Base-by-base conservation (phyloP, 2,797 vertebrate species). In the Enteromius unitaeniatus region DNA sequence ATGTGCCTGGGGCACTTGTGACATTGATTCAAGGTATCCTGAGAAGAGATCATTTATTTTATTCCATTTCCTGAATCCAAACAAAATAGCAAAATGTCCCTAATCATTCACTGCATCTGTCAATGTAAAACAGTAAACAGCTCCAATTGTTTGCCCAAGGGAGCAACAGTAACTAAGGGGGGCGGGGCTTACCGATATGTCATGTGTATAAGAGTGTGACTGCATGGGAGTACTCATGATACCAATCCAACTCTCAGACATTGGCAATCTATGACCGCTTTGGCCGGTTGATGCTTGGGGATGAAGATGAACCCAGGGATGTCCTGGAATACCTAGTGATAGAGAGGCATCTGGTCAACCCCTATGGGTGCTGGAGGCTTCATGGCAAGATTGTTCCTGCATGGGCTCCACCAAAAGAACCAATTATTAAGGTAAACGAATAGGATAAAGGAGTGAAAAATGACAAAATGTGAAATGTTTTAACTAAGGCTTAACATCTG, bases 211-310 rank as follows among this genome's bases (percentile, higher is more conserved):
- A 3, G 2, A 40, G 0, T 53, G 78, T 26, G 1, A 47, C 28
- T 82, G 8, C 40, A 14, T 76, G 13, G 1, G n/a, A 40, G 6
- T 31, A 21, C 45, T 19, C 1, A 78, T 64, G 2, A 37, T 19
- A 51, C 4, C 19, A 31, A 13, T 55, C 26, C 26, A 58, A 76
- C 64, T 64, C 14, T 84, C 80, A 99, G 98, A 95, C 87, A 8
- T 89, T 99, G 85, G 96, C 97, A 1, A 93, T 99, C 84, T 99
- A 98, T 1, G 98, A 99, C 90, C 97, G 96, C 28, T 99, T 99
- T 78, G 98, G 98, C 51, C 91, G 97, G 9, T 91, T 99, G 70
- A 97, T 99, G 97, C 92, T 95, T 5, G 98, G 98, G 0, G 94
- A 93, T 31, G 97, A 99, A 91, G 93, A 96, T 19, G 82, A 95